Conservation (phyloP, 2,113 vertebrate species). For the Lanius collurio region DNA sequence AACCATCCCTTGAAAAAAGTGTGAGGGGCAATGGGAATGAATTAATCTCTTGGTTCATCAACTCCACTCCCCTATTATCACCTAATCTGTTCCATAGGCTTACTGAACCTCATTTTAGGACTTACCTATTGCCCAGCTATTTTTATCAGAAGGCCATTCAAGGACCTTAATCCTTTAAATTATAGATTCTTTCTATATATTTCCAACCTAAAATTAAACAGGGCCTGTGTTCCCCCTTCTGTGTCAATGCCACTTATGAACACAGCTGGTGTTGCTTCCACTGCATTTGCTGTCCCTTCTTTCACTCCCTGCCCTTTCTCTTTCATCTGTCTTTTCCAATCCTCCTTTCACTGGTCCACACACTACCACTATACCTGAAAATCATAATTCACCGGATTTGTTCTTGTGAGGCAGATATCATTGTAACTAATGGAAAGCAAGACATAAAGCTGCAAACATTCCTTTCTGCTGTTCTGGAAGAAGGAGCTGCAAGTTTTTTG, state of each 20-base stretch:
- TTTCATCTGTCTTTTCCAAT: neutral
- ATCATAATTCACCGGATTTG: neutral
- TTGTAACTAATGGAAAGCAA: neutral
- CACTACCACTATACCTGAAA: neutral
- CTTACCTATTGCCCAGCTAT: neutral
- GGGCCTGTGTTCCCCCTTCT: neutral
- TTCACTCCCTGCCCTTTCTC: neutral
- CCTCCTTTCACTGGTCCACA: neutral
- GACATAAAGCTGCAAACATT: neutral
- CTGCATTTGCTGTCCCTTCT: fast-evolving
- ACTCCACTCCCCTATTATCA: neutral
- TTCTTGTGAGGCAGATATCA: neutral
- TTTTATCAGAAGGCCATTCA: neutral
- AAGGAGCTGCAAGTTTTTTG: neutral
- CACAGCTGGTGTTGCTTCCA: neutral
- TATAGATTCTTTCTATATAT: neutral
- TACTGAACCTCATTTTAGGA: neutral
- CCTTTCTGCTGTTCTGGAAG: neutral
- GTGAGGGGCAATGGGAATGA: neutral
- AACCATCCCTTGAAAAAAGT: neutral
- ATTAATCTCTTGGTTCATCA: neutral
- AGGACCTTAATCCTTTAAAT: neutral
- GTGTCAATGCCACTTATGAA: neutral
- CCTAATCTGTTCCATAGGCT: neutral
- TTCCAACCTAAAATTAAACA: neutral